Evolutionary conservation across 2,888 invertebrate species (phyloP).

Genomic region (Ferdinandea cuprea): DNA sequence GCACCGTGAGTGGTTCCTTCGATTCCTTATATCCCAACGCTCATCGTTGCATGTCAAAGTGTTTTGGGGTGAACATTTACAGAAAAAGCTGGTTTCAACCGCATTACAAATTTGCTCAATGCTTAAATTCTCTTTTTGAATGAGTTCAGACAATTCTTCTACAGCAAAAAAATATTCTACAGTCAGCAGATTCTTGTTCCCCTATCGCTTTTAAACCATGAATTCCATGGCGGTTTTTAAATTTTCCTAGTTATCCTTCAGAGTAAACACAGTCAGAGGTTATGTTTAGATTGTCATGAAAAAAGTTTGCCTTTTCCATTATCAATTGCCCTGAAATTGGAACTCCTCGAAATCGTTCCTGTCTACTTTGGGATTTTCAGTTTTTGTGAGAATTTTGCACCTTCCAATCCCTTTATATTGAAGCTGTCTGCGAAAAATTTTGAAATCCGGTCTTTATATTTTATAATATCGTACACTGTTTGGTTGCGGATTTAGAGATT

Average conservation of each 20-base stretch:
- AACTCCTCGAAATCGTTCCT: conserved; percentile 1
- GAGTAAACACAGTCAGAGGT: conserved; percentile 4
- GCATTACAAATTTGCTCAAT: no score
- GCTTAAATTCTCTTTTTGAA: no score
- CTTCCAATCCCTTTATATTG: neutral
- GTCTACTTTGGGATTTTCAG: conserved; percentile 33
- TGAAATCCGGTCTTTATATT: neutral
- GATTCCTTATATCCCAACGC: no score
- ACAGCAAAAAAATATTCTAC: no score
- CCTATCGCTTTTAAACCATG: neutral
- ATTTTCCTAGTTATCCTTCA: conserved; percentile 18
- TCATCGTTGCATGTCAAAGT: no score
- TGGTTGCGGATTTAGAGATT: no score
- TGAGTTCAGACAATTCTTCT: no score
- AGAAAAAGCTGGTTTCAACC: no score
- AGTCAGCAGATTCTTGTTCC: neutral
- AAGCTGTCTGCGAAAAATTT: neutral
- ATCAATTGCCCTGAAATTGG: conserved; percentile 30
- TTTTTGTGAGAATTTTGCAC: conserved; percentile 20
- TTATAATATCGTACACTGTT: neutral
- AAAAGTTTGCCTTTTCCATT: conserved; percentile 26
- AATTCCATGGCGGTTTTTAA: conserved; percentile 17
- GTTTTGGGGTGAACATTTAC: no score
- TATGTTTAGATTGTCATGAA: conserved; percentile 17
- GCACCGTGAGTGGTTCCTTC: no score